A percentile compares a stretch with the other conserved stretches of the same genome.
Evolutionary conservation across 2,113 vertebrate species (phyloP).

Genomic region (Pungitius pungitius): DNA sequence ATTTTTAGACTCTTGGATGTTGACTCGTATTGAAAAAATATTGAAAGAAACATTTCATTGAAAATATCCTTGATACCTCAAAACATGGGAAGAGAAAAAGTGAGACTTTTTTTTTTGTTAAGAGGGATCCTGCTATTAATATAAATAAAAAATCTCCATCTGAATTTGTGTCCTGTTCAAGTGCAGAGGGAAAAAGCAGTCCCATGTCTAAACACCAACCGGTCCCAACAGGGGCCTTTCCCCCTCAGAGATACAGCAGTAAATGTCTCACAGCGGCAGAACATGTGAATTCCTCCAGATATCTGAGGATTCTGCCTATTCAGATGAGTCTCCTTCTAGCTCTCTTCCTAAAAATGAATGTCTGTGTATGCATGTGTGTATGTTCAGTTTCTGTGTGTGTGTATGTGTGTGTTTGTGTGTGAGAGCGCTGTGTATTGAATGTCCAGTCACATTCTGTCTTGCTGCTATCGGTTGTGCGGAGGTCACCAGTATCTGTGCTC

Average conservation of each 20-base stretch:
- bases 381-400: neutral
- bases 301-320: slow-evolving; percentile 15
- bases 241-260: slow-evolving; percentile 33
- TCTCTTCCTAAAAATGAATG: neutral
- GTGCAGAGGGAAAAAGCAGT: neutral
- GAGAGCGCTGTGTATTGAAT: slow-evolving; percentile 33
- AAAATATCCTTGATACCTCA: neutral
- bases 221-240: slow-evolving; percentile 10
- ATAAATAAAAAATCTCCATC: neutral
- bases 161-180: neutral
- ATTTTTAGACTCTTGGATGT: too few relatives aligned
- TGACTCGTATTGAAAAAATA: too few relatives aligned
- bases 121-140: neutral
- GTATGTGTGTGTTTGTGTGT: neutral
- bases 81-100: neutral
- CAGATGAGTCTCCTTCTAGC: neutral
- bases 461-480: slow-evolving; percentile 42
- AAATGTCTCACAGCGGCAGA: slow-evolving; percentile 29
- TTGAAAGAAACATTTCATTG: neutral
- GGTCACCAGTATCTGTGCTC: slow-evolving; percentile 54
- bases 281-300: slow-evolving; percentile 47
- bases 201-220: slow-evolving; percentile 19
- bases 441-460: slow-evolving; percentile 59
- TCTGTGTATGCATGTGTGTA: neutral
- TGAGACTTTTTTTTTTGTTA: neutral